phyloP scores from a whole-genome alignment of 2,797 vertebrate species.

The Columba guinea region DNA sequence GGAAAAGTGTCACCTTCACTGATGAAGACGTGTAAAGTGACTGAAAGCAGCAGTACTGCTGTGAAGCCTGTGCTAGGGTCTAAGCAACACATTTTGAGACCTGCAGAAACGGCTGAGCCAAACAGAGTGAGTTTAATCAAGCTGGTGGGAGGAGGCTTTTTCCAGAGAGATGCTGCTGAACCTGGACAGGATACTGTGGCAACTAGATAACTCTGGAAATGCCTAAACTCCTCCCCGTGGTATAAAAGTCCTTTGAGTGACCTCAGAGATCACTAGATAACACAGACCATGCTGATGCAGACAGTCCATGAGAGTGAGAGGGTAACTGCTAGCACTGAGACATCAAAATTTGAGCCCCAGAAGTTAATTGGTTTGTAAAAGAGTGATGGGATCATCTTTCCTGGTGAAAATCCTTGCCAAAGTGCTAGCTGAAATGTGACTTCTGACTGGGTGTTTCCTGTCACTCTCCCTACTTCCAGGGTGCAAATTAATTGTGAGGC shows the following conservation, averaged over 20 bases:
- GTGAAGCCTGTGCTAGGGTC: neutral
- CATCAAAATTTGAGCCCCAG: conserved; percentile 30
- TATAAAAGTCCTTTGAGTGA: conserved; percentile 22
- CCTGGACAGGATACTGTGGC: neutral
- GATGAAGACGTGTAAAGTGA: neutral
- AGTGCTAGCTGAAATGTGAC: neutral
- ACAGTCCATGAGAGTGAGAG: neutral
- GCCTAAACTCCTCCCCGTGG: neutral
- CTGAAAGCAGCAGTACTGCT: neutral
- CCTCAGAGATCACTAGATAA: conserved; percentile 42
- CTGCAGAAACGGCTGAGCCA: neutral
- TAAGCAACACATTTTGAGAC: conserved; percentile 29
- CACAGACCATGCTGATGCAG: conserved; percentile 13
- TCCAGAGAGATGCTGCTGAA: neutral
- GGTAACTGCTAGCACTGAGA: conserved; percentile 13
- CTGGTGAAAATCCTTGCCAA: neutral
- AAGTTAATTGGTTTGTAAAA: conserved; percentile 8
- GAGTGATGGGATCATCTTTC: neutral
- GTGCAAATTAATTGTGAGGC: neutral
- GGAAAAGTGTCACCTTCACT: conserved; percentile 21
- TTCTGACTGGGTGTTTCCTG: neutral
- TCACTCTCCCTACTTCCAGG: neutral
- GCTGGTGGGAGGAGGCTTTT: neutral
- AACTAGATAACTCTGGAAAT: conserved; percentile 22
- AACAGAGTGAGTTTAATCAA: neutral